A percentile compares a stretch with the other conserved stretches of the same genome.
These are phyloP conservation scores for Sialia sialis DNA, from an alignment of 2,113 vertebrate species.

Conservation along the genomic window DNA sequence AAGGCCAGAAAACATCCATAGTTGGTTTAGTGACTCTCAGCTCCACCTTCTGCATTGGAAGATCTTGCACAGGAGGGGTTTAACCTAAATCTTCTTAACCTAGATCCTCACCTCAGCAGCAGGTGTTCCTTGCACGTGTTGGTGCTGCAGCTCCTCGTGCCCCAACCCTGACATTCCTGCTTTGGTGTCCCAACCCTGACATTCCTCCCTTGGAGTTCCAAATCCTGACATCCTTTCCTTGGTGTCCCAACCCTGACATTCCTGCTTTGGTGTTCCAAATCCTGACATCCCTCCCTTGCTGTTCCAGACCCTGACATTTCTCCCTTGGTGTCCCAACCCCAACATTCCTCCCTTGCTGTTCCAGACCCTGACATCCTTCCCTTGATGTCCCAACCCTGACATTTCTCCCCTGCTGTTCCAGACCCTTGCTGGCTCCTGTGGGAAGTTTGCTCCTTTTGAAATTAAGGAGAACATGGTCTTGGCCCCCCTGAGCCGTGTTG, in stretches of 20 bases:
- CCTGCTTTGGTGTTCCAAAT: too few species aligned
- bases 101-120: background rate
- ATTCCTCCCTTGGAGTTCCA: too few species aligned
- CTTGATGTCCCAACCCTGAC: too few species aligned
- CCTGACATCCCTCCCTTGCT: too few species aligned
- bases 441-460: slow-evolving; percentile 97
- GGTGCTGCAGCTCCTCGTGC: background rate
- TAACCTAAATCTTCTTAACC: background rate
- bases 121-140: background rate
- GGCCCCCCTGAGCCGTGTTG: slow-evolving; percentile 82
- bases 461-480: slow-evolving; percentile 94
- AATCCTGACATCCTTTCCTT: too few species aligned
- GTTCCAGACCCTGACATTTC: too few species aligned
- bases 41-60: background rate
- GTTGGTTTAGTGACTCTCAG: background rate
- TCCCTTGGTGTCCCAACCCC: too few species aligned
- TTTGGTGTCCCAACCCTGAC: slow-evolving; percentile 59
- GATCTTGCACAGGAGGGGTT: background rate
- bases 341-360: too few species aligned
- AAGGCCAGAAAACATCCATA: background rate
- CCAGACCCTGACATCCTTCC: too few species aligned
- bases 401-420: slow-evolving; percentile 9
- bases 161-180: background rate
- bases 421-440: slow-evolving; percentile 92
- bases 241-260: too few species aligned